Evolutionary conservation across 2,113 vertebrate genomes (phyloP), one percentile per base, ranked within the genome.

Genomic region (Crotalus helleri): DNA sequence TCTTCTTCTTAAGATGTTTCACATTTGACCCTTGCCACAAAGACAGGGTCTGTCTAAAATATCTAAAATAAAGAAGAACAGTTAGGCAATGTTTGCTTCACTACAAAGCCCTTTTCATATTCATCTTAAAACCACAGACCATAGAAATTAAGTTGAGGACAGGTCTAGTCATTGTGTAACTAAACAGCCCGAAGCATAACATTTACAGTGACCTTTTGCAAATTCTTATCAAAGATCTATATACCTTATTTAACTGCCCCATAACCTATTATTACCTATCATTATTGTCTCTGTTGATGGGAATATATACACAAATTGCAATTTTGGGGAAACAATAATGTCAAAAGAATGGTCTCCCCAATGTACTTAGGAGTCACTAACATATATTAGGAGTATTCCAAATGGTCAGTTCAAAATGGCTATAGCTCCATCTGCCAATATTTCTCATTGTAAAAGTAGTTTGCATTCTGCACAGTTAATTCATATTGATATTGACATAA

Each of bases 71-170:
- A 96, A 61, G 90, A 95, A 94, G 93, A 88, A 96, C 96, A 95
- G 87, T 85, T 57, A 95, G 95, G 95, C 33, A 94, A 94, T 87
- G n/a, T 95, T 93, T 90, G 51, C 92, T 96, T 95, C 96, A 94
- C 91, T 53, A 97, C 96, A 97, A 97, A 96, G 95, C 91, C 95
- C 95, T 95, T 96, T 98, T 97, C 89, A 96, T 93, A 95, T 90
- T 74, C 94, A 92, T 94, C 96, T 96, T 95, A 96, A 96, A 96
- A 93, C 94, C 94, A 89, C 15, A 85, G 93, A 61, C 91, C 85
- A 54, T 69, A 91, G 92, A 94, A 97, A 97, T 94, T 94, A 95
- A 95, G 57, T 64, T n/a, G 93, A 95, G 92, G 96, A 96, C 92
- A 97, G 94, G 93, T 92, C 29, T 85, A 85, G 93, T 97, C 94